These are phyloP conservation scores for Synergus umbraculus DNA, from an alignment of 2,888 invertebrate genomes.

Conservation along the genomic window DNA sequence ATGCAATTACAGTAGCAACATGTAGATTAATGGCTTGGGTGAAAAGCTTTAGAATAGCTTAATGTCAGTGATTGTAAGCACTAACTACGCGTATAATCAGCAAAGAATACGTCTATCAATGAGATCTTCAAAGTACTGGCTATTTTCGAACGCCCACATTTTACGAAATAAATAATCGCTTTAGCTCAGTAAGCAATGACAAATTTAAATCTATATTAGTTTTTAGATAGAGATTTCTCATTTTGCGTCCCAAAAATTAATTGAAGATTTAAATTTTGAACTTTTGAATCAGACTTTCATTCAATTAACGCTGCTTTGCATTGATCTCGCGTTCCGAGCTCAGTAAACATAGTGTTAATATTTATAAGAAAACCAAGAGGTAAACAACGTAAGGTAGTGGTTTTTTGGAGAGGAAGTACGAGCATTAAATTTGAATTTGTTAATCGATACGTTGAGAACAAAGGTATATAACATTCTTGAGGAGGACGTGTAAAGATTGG, in stretches of 20 bases:
- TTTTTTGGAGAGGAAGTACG: conserved; percentile 45
- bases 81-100: conserved; percentile 58
- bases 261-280: neutral
- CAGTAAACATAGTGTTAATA: conserved; percentile 63
- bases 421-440: conserved; percentile 42
- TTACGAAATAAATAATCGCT: neutral
- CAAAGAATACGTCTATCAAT: conserved; percentile 71
- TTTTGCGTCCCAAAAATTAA: neutral
- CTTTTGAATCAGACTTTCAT: neutral
- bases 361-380: conserved; percentile 75
- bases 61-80: conserved; percentile 47
- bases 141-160: neutral
- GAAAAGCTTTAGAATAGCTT: conserved; percentile 37
- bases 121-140: conserved; percentile 59
- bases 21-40: conserved; percentile 32
- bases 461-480: conserved; percentile 17
- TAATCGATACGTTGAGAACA: conserved; percentile 17
- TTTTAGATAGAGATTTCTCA: neutral
- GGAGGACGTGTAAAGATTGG: conserved; percentile 42
- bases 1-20: conserved; percentile 65
- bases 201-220: neutral
- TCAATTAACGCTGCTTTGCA: neutral
- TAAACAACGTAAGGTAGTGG: conserved; percentile 69
- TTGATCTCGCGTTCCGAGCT: conserved; percentile 47
- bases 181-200: neutral